Conservation (phyloP, 2,797 vertebrate genomes). For the Vipera latastei region DNA sequence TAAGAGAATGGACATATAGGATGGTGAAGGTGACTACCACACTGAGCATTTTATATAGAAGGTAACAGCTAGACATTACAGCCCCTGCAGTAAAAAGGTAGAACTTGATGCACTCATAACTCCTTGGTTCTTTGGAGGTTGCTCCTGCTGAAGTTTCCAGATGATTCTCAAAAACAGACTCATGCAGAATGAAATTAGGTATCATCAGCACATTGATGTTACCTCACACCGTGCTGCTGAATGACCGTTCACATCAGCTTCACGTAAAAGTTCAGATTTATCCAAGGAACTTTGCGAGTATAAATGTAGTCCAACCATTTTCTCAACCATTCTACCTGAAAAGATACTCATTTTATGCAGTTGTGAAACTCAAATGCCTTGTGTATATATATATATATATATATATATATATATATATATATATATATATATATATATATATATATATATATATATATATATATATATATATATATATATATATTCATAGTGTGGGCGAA, state of each 20-base stretch:
- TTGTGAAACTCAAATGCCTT: neutral
- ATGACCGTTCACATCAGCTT: neutral
- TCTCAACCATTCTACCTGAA: neutral
- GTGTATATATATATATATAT: neutral
- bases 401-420: too few species aligned
- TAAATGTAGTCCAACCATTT: neutral
- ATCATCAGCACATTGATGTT: neutral
- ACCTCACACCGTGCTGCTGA: neutral
- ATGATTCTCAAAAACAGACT: neutral
- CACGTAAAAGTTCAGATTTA: neutral
- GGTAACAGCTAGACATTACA: neutral
- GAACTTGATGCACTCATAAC: neutral
- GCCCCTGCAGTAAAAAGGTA: neutral
- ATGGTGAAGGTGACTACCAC: neutral
- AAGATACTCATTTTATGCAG: neutral
- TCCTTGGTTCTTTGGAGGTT: neutral
- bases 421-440: too few species aligned
- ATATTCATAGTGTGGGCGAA: neutral
- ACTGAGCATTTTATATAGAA: neutral
- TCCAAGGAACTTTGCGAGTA: neutral
- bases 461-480: too few species aligned
- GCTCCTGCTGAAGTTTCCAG: neutral
- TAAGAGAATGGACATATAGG: neutral
- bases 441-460: neutral
- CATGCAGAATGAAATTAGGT: neutral